Percentiles rank a stretch among this genome's conserved stretches.
These are phyloP conservation scores for Rhynchophorus ferrugineus DNA, from an alignment of 1,140 invertebrate genomes.

Conservation along the genomic window DNA sequence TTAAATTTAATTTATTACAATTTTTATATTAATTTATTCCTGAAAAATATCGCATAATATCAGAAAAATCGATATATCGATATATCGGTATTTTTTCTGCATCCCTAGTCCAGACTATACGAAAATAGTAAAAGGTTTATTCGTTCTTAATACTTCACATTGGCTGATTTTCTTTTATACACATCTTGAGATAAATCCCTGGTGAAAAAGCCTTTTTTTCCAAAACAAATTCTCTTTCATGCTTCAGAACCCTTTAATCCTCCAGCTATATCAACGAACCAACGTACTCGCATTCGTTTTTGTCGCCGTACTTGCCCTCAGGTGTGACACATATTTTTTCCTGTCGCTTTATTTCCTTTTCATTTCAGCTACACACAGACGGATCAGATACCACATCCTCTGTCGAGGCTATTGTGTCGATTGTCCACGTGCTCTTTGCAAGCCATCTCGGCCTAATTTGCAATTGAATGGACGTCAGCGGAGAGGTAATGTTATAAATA, in stretches of 20 bases:
- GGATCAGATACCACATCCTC: slow-evolving; percentile 21
- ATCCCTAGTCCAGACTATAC: too few species aligned
- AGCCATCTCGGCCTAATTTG: slow-evolving; percentile 21
- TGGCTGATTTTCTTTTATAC: too few species aligned
- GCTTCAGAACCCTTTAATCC: background rate
- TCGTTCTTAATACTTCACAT: too few species aligned
- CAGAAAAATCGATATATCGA: too few species aligned
- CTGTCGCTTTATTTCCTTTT: slow-evolving; percentile 1
- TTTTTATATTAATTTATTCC: too few species aligned
- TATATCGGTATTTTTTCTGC: too few species aligned
- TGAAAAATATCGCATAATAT: too few species aligned
- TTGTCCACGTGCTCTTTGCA: slow-evolving; percentile 24
- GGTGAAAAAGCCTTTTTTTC: too few species aligned
- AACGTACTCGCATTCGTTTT: slow-evolving; percentile 4
- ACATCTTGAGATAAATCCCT: too few species aligned
- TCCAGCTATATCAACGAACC: background rate
- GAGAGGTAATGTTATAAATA: slow-evolving; percentile 27
- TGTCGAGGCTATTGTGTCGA: slow-evolving; percentile 11
- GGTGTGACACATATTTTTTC: slow-evolving; percentile 18
- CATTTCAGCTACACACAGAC: slow-evolving; percentile 12
- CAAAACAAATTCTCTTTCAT: too few species aligned
- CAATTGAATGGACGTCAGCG: slow-evolving; percentile 26
- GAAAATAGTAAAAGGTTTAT: too few species aligned
- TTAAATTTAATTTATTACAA: too few species aligned
- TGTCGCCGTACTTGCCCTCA: slow-evolving; percentile 15